These are phyloP conservation scores for Poeciliopsis turneri DNA, from an alignment of 2,797 vertebrate species.

Conservation along the genomic window DNA sequence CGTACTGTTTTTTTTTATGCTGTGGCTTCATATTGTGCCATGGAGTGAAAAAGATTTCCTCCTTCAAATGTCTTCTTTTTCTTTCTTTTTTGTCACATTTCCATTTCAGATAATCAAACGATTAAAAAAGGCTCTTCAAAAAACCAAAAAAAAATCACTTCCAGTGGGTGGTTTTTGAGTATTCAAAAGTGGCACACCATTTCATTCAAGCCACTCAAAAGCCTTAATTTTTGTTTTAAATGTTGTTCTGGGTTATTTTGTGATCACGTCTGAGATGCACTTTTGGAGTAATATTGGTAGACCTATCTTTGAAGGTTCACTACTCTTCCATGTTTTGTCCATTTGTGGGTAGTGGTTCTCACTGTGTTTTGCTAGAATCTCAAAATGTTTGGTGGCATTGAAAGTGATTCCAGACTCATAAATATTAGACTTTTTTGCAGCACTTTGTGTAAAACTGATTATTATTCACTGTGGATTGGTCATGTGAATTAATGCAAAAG, in stretches of 20 bases:
- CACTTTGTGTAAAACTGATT: slow-evolving; percentile 24
- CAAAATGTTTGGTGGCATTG: neutral
- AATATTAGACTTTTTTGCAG: neutral
- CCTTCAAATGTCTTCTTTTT: neutral
- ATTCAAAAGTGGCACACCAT: neutral
- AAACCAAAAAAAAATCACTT: neutral
- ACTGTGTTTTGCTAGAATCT: neutral
- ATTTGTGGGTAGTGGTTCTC: neutral
- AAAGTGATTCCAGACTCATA: neutral
- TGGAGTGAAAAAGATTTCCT: neutral
- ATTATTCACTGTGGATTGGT: slow-evolving; percentile 38
- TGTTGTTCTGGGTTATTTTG: neutral
- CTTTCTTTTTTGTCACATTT: neutral
- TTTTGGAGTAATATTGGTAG: neutral
- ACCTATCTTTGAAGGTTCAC: neutral
- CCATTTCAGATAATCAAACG: neutral
- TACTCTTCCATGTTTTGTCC: neutral
- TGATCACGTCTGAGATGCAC: neutral
- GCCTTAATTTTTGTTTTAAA: neutral
- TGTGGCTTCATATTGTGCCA: slow-evolving; percentile 1
- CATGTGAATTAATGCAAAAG: slow-evolving; percentile 54
- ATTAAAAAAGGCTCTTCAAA: neutral
- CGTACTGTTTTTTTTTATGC: neutral
- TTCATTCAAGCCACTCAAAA: neutral
- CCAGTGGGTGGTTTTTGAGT: neutral